Conservation (phyloP, 2,113 vertebrate genomes). For the Rhombomys opimus region DNA sequence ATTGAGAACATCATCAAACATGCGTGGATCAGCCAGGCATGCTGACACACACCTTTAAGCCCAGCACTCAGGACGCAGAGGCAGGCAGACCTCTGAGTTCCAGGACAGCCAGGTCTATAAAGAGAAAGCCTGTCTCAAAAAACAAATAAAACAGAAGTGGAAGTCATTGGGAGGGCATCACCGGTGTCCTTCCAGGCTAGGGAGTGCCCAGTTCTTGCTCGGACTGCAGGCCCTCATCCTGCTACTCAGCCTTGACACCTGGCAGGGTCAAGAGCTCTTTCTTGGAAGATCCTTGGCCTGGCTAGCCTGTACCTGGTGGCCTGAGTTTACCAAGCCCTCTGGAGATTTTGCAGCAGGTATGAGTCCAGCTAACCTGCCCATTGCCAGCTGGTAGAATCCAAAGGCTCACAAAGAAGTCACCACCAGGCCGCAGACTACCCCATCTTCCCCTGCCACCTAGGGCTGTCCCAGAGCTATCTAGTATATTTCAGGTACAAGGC, state of each 20-base stretch:
- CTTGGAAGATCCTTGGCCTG: background rate
- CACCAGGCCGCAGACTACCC: constrained; percentile 84
- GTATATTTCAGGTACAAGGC: background rate
- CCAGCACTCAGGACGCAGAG: background rate
- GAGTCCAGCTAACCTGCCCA: background rate
- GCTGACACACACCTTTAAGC: background rate
- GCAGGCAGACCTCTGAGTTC: background rate
- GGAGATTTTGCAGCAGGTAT: background rate
- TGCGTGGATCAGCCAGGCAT: too few species aligned
- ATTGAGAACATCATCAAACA: background rate
- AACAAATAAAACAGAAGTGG: background rate
- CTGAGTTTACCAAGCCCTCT: background rate
- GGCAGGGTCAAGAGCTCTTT: background rate
- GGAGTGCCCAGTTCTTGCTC: background rate
- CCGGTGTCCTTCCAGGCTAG: background rate
- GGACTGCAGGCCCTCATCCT: background rate
- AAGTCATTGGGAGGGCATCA: background rate
- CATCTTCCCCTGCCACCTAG: background rate
- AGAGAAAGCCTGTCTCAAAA: background rate
- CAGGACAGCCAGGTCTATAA: background rate
- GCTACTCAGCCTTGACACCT: background rate
- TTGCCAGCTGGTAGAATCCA: background rate
- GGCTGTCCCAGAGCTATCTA: background rate
- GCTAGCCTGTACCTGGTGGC: background rate
- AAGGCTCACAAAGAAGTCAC: background rate